Evolutionary conservation across 2,888 invertebrate genomes (phyloP), one percentile per base, ranked within the genome.

Genomic region (Drosophila prolongata): DNA sequence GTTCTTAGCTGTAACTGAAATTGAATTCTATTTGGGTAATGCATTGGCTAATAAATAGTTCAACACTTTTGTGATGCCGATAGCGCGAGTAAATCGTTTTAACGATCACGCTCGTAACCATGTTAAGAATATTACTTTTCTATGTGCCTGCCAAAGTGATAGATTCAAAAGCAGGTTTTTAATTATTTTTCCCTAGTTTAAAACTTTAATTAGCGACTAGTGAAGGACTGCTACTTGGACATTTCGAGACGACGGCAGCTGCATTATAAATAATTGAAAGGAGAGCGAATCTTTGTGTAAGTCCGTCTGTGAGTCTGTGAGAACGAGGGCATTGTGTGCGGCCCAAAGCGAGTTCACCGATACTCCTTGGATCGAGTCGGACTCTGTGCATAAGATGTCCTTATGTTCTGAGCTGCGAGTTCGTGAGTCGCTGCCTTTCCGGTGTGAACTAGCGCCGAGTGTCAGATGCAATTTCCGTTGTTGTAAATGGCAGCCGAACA

Each of bases 391-490:
- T 66, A 79, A 75, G 79, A 82, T 77, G 76, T 72, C 73, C 83
- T 77, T 40, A 30, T 24, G 30, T 30, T 9, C 30, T 30, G 30
- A 8, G 30, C 27, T 30, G 42, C 57, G 14, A 34, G 46, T 47
- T 30, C 64, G 56, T 57, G 43, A 50, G 56, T 56, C 66, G 79
- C 56, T 73, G 72, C 73, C 52, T 76, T 82, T 83, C 85, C 83
- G 84, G 84, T 87, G 87, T 77, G 85, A 83, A 87, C 84, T 84
- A 83, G 83, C 87, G 80, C 73, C 80, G 79, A 83, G 81, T 87
- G 87, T 87, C 84, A 79, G 79, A 84, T 84, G 87, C 80, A 87
- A 87, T 87, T 83, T 87, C 83, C 87, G 84, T 77, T 87, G 75
- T 72, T 86, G 83, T 79, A 82, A 85, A 79, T 86, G 77, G 75